phyloP scores from a whole-genome alignment of 2,113 vertebrate species.

The Oophaga pumilio region DNA sequence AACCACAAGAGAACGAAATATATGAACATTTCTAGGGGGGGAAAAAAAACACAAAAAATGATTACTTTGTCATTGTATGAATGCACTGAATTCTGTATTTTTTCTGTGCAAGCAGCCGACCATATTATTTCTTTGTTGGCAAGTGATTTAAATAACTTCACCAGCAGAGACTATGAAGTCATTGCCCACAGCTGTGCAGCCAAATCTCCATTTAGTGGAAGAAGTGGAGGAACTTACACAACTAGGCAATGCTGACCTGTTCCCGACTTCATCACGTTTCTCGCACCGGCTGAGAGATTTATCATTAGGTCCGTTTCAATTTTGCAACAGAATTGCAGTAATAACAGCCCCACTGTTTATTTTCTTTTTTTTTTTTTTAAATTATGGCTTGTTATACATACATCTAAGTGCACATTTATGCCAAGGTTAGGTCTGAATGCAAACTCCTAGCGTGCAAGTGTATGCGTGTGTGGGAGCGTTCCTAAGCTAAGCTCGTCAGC shows the following conservation, averaged over 20 bases:
- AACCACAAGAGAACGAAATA: conserved; percentile 30
- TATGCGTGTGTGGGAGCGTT: not conserved
- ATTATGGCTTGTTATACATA: conserved; percentile 36
- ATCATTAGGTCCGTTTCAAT: conserved; percentile 43
- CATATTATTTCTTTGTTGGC: conserved; percentile 38
- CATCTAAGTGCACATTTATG: conserved; percentile 37
- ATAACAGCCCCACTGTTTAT: conserved; percentile 39
- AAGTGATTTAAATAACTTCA: conserved; percentile 49
- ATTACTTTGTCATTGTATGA: conserved; percentile 49
- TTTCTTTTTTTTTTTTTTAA: conserved; percentile 44
- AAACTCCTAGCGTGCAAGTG: not conserved
- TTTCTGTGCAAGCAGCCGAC: conserved; percentile 12
- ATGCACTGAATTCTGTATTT: conserved; percentile 41
- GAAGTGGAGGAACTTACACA: conserved; percentile 37
- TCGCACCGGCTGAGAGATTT: conserved; percentile 35
- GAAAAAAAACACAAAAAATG: conserved; percentile 43
- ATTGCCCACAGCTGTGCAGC: conserved; percentile 50
- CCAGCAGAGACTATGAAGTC: conserved; percentile 48
- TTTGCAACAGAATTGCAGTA: conserved; percentile 42
- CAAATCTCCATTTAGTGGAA: conserved; percentile 36
- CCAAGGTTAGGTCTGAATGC: not conserved
- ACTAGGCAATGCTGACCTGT: conserved; percentile 34
- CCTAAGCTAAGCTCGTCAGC: not conserved
- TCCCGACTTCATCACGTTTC: conserved; percentile 24
- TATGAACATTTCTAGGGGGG: conserved; percentile 31